Conservation (phyloP, 1,140 invertebrate genomes). For the Agraylea sexmaculata region DNA sequence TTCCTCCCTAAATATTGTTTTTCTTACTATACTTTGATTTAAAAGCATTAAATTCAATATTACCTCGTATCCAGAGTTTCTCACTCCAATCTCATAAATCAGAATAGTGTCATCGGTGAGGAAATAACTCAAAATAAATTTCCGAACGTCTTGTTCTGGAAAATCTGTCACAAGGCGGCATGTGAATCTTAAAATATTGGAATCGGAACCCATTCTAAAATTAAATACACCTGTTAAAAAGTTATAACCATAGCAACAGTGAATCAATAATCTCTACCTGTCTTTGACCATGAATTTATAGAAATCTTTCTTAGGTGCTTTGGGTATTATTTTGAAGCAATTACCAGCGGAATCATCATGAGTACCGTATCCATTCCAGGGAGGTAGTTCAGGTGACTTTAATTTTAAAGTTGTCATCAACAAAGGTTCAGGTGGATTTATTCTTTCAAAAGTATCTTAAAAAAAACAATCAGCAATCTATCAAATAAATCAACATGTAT, state of each 20-base stretch:
- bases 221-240: slow-evolving; percentile 9
- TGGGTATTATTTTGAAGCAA: slow-evolving; percentile 63
- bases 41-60: too few relatives aligned
- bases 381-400: slow-evolving; percentile 49
- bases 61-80: slow-evolving; percentile 56
- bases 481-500: slow-evolving; percentile 2
- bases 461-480: neutral
- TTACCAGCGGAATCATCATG: slow-evolving; percentile 81
- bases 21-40: slow-evolving; percentile 1
- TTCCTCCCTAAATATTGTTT: slow-evolving; percentile 40
- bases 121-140: slow-evolving; percentile 74
- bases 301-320: slow-evolving; percentile 62
- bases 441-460: slow-evolving; percentile 45
- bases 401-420: too few relatives aligned
- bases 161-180: slow-evolving; percentile 61
- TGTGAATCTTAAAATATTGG: slow-evolving; percentile 66
- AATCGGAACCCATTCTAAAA: slow-evolving; percentile 55
- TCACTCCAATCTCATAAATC: slow-evolving; percentile 61
- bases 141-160: slow-evolving; percentile 51
- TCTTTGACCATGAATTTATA: slow-evolving; percentile 72
- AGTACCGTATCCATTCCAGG: slow-evolving; percentile 79
- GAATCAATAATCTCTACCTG: slow-evolving; percentile 35
- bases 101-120: slow-evolving; percentile 73
- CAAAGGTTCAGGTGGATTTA: slow-evolving; percentile 33
- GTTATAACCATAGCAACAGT: neutral